A percentile compares a stretch with the other conserved stretches of the same genome.
Evolutionary conservation across 2,888 invertebrate species (phyloP).

Genomic region (Folsomia candida): DNA sequence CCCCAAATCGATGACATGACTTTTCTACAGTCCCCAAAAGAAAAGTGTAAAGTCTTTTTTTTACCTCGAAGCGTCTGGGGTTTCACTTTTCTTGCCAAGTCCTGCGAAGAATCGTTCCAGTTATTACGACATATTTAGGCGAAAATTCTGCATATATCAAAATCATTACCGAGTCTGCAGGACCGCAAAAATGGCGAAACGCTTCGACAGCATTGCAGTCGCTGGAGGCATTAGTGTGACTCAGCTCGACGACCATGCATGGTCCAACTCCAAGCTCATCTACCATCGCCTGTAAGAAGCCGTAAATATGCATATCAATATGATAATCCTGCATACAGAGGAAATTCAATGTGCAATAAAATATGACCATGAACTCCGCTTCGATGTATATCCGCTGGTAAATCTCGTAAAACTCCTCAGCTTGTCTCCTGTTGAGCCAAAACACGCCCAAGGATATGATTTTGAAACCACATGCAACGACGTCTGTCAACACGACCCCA

Average conservation of each 20-base stretch:
- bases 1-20: too few relatives aligned
- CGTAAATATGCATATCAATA: too few relatives aligned
- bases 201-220: conserved; percentile 54
- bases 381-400: conserved; percentile 57
- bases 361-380: conserved; percentile 31
- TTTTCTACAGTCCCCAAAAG: too few relatives aligned
- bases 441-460: conserved; percentile 78
- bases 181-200: conserved; percentile 29
- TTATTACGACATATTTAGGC: not conserved
- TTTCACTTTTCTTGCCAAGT: conserved; percentile 77
- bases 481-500: conserved; percentile 70
- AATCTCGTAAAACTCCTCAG: conserved; percentile 87
- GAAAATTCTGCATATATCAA: not conserved
- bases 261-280: conserved; percentile 39
- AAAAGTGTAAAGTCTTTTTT: too few relatives aligned
- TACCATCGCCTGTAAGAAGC: conserved; percentile 37
- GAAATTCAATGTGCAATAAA: not conserved
- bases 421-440: conserved; percentile 73
- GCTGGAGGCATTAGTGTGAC: not conserved
- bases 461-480: conserved; percentile 72
- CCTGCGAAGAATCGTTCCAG: conserved; percentile 58
- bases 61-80: conserved; percentile 68
- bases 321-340: too few relatives aligned
- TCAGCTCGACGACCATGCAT: conserved; percentile 36
- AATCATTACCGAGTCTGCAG: conserved; percentile 35